phyloP scores from a whole-genome alignment of 2,797 vertebrate genomes.

The Halcyon badia region DNA sequence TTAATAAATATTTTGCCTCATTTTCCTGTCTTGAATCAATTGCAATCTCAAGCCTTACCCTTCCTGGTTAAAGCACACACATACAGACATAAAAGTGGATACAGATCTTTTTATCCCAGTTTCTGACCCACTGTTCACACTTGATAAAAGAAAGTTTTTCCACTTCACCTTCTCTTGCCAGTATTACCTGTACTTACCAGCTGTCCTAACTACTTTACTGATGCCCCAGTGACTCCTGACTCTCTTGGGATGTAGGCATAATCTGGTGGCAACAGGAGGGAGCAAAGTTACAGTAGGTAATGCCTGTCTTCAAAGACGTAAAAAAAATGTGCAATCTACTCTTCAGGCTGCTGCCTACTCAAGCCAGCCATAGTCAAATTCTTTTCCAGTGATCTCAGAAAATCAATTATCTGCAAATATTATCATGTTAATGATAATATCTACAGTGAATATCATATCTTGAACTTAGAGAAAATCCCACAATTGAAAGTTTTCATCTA shows the following conservation, averaged over 20 bases:
- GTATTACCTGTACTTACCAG: not conserved
- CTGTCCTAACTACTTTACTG: not conserved
- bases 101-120: not conserved
- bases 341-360: not conserved
- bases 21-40: not conserved
- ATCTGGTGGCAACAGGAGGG: not conserved
- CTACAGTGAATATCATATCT: not conserved
- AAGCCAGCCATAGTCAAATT: not conserved
- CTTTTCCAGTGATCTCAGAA: not conserved
- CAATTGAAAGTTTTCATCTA: not conserved
- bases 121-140: not conserved
- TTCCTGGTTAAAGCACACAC: not conserved
- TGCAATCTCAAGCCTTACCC: not conserved
- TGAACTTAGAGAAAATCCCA: not conserved
- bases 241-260: not conserved
- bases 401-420: not conserved
- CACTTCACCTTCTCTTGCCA: not conserved
- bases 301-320: not conserved
- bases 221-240: not conserved
- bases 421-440: not conserved
- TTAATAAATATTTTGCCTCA: not conserved
- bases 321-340: not conserved
- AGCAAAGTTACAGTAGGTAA: not conserved
- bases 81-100: accelerated
- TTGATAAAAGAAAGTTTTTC: not conserved